Evolutionary conservation across 2,888 invertebrate genomes (phyloP).

Genomic region (Harpagoxenus sublaevis): DNA sequence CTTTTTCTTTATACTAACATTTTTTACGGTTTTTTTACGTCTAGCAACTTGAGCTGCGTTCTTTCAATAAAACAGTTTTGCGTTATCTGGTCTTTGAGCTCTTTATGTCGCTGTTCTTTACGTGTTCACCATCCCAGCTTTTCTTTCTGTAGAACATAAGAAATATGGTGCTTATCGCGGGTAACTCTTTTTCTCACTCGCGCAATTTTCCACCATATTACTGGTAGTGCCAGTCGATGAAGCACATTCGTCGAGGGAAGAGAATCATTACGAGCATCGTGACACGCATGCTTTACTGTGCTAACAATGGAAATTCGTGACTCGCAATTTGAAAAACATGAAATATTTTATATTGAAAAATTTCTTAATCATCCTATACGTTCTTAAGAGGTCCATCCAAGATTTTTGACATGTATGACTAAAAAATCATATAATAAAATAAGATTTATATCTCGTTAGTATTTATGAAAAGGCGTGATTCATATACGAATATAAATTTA

Average conservation of each 20-base stretch:
- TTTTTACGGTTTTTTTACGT: not conserved
- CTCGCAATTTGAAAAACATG: not conserved
- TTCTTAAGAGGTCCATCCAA: constrained; percentile 48
- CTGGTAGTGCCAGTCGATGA: constrained; percentile 21
- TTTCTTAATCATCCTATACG: constrained; percentile 42
- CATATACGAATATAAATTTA: too few species aligned
- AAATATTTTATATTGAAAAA: not conserved
- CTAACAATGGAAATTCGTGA: not conserved
- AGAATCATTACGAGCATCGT: not conserved
- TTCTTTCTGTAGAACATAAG: constrained; percentile 10
- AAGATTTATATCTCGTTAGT: not conserved
- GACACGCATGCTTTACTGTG: not conserved
- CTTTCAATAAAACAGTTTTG: constrained; percentile 27
- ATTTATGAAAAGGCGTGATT: not conserved
- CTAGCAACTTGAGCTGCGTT: not conserved
- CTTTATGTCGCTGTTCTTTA: not conserved
- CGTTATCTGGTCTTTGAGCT: constrained; percentile 27
- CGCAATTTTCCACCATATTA: constrained; percentile 36
- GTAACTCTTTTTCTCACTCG: constrained; percentile 24
- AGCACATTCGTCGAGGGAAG: constrained; percentile 16
- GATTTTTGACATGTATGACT: constrained; percentile 52
- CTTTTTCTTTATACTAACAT: not conserved
- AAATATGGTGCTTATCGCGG: constrained; percentile 37
- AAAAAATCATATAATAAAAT: constrained; percentile 3
- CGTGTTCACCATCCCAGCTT: not conserved